Evolutionary conservation across 2,113 vertebrate species (phyloP), one percentile per base, ranked within the genome.

Genomic region (Microtus oregoni): DNA sequence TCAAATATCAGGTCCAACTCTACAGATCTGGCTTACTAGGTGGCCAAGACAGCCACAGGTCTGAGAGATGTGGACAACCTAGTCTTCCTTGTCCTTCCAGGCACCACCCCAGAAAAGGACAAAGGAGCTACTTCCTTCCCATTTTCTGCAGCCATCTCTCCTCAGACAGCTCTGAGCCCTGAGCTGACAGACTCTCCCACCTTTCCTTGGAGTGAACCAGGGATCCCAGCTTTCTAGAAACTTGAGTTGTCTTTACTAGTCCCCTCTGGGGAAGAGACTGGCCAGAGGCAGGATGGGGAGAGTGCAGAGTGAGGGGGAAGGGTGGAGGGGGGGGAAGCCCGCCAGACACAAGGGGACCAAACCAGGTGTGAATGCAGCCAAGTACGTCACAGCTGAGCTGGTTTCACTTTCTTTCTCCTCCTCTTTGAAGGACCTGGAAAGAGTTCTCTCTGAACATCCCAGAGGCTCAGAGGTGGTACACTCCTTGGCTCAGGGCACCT

Each of bases 341-440:
- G 4, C 17, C 55, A 58, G 55, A 58, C 55, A 65, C 7, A 32
- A 13, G 1, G 67, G 38, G 65, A 35, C 20, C 6, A 19, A 38
- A 72, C 7, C 3, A 7, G 15, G 0, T 2, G 4, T 15, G 3
- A 7, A 41, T 24, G 7, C 11, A 73, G 5, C 0, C 13, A 52
- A 15, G 52, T 15, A 52, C 19, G 19, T 58, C 55, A 58, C 19
- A 58, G 55, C 55, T 58, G 55, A 20, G 19, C 55, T 0, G 3
- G 55, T 20, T 58, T 58, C 55, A 58, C 55, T 58, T 58, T 58
- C 55, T 58, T 58, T 58, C 5, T 58, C 55, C 1, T 20, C 55
- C 55, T 20, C 19, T 58, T 58, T 58, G 55, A 58, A 44, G 79
- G 14, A 0, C 19, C 32, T 8, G 0, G 1, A 22, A 30, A 5